Evolutionary conservation across 2,113 vertebrate species (phyloP).

Genomic region (Ctenodactylus gundi): DNA sequence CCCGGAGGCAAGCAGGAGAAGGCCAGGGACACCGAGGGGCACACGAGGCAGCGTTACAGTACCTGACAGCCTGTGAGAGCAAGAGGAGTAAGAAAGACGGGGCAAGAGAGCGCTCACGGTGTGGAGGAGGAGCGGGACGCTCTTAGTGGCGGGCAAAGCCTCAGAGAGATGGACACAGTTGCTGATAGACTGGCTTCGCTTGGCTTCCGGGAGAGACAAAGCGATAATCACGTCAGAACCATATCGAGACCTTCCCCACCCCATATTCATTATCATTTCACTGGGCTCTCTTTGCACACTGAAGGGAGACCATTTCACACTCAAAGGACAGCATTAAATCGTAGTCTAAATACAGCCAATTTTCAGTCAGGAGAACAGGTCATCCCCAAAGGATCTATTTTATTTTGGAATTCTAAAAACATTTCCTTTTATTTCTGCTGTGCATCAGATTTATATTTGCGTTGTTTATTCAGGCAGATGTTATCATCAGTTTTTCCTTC

Average conservation of each 20-base stretch:
- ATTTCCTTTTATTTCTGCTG: not conserved
- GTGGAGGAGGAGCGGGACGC: conserved; percentile 97
- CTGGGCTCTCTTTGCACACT: conserved; percentile 45
- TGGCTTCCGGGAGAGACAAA: conserved; percentile 92
- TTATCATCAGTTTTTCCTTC: not conserved
- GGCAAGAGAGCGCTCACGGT: conserved; percentile 99
- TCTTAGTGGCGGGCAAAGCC: conserved; percentile 98
- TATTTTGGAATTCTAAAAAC: not conserved
- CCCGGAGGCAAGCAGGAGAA: conserved; percentile 49
- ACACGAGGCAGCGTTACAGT: conserved; percentile 84
- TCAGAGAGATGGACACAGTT: conserved; percentile 98
- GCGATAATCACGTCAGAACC: conserved; percentile 81
- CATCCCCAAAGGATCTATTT: not conserved
- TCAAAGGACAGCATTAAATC: conserved; percentile 8
- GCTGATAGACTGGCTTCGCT: conserved; percentile 99
- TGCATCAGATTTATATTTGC: not conserved
- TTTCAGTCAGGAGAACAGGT: not conserved
- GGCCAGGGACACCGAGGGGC: conserved; percentile 43
- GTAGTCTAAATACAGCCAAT: conserved; percentile 50
- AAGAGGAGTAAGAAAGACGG: conserved; percentile 98
- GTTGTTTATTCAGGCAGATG: not conserved
- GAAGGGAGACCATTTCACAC: conserved; percentile 47
- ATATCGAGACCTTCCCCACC: not conserved
- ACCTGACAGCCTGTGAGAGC: conserved; percentile 99
- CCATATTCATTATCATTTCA: conserved; percentile 8